Evolutionary conservation across 2,888 invertebrate species (phyloP).

Genomic region (Tiliacea aurago): DNA sequence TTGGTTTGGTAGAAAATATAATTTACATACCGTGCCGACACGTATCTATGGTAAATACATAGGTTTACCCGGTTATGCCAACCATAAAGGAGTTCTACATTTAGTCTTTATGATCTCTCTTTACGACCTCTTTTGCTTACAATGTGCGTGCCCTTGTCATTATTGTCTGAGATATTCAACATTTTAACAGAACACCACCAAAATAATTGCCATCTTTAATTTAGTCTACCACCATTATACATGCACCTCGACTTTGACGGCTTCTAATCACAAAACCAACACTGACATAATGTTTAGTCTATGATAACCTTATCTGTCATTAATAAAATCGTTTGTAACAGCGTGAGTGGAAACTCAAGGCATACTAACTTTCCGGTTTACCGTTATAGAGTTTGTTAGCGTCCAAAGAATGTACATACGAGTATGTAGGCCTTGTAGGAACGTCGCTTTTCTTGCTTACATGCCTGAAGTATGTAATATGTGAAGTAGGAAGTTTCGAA

Average conservation of each 20-base stretch:
- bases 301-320: constrained; percentile 62
- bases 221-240: constrained; percentile 20
- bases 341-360: constrained; percentile 24
- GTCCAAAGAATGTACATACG: constrained; percentile 41
- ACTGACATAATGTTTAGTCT: constrained; percentile 62
- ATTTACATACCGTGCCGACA: constrained; percentile 38
- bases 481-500: constrained; percentile 43
- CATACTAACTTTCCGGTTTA: constrained; percentile 41
- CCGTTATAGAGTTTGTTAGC: constrained; percentile 35
- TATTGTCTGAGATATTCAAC: neutral
- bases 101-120: neutral
- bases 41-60: constrained; percentile 40
- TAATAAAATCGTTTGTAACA: constrained; percentile 43
- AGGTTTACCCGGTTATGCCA: constrained; percentile 11
- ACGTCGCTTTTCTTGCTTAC: constrained; percentile 42
- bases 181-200: neutral
- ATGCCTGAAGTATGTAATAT: constrained; percentile 47
- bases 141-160: neutral
- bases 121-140: neutral
- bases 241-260: constrained; percentile 36
- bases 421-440: constrained; percentile 38
- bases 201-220: constrained; percentile 5
- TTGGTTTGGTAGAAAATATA: constrained; percentile 45
- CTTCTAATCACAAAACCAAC: constrained; percentile 46
- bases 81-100: constrained; percentile 1